Base-by-base conservation (phyloP, 2,797 vertebrate genomes). In the Denticeps clupeoides region DNA sequence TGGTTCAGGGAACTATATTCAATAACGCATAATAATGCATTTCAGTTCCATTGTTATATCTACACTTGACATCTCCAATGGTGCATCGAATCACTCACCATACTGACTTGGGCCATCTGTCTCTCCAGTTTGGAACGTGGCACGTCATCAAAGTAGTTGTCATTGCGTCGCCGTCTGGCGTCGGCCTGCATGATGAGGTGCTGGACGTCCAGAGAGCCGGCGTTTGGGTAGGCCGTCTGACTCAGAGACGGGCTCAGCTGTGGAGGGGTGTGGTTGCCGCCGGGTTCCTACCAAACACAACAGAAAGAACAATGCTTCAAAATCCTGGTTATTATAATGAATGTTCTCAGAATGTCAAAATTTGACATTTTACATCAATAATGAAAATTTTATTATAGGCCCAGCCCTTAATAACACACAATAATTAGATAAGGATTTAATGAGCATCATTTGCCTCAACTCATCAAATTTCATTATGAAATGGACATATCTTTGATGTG, bases 121-220 rank as follows among this genome's bases (percentile, higher is more conserved):
- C 94, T 88, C 82, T 99, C 94, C 83, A 99, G 87, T 79, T 97
- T 99, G 72, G 91, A 96, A 75, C 94, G 85, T 53, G 94, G 94
- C 77, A 94, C 90, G 75, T 99, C 94, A 53, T 99, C 94, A 23
- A 96, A 97, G 81, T 99, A 99, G 87, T 89, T 97, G 68, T 99
- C 94, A 69, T 94, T 96, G 77, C 82, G 91, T 81, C 93, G 85
- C 73, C 94, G 91, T 78, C 94, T 87, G 60, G 92, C 93, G 81
- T 97, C 94, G 3, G 93, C 94, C 88, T 99, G 94, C 94, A 99
- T 99, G 85, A 99, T 97, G 87, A 98, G 93, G 80, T 98, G 94
- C 79, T 95, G 93, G 75, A 97, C 89, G 90, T 97, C 94, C 77
- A 97, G 89, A 63, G 94, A 99, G 75, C 94, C 90, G 31, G 80